Base-by-base conservation (phyloP, 2,113 vertebrate species). In the Nesoenas mayeri region DNA sequence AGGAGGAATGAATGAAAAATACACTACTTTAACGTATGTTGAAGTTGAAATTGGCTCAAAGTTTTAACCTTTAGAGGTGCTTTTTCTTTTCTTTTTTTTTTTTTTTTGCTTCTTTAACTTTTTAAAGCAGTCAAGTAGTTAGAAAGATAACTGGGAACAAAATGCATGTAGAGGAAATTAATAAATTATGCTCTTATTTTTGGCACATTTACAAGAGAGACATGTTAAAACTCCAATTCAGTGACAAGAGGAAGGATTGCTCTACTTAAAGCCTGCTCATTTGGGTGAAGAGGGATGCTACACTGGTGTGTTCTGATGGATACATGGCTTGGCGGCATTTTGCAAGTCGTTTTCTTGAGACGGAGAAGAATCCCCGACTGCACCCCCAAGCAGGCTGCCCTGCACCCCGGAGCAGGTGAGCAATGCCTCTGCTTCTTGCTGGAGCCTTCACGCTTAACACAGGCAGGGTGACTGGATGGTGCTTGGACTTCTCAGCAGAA, bases 41-140 rank as follows among this genome's bases (percentile, higher is more conserved):
- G 62, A 82, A 87, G 87, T 54, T 47, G 75, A 89, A 95, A 90
- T 34, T 93, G 88, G 84, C 89, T 91, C 95, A 26, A 88, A 94
- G 93, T 94, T 96, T 91, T 93, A 91, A 91, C 91, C 94, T 96
- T 93, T 89, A 85, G 71, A 94, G 81, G 31, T 32, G 54, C 47
- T 15, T 93, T 80, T 47, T 8, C 29, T 26, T 64, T 67, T 50
- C 22, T 74, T 48, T 28, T 21, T 1, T 44, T 80, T 47, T 8
- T 67, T 50, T 26, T 74, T 42, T 28, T 25, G 1, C 31, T 57
- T 67, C 67, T 92, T 92, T 13, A 61, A 40, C 73, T 82, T 93
- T 67, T 75, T 60, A 32, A n/a, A 61, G 91, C 79, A 92, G 64
- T 83, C 47, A 61, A 44, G 88, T 34, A 82, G 77, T 51, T 53